phyloP scores from a whole-genome alignment of 2,113 vertebrate species.

The Alectura lathami region DNA sequence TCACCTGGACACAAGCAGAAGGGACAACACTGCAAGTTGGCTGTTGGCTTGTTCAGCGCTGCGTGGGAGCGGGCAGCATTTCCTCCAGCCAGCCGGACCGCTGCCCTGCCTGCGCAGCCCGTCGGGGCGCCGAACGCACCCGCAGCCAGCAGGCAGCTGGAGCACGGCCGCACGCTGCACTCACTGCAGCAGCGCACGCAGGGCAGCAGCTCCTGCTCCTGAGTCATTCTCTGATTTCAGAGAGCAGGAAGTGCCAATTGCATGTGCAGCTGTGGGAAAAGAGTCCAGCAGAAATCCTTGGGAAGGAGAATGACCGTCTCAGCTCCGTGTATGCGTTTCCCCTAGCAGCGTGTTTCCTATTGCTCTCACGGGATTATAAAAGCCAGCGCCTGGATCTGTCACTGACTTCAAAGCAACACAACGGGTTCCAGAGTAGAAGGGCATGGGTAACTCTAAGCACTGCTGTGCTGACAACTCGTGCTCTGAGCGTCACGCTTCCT shows the following conservation, averaged over 20 bases:
- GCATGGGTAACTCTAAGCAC: accelerated
- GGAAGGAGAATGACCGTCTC: neutral
- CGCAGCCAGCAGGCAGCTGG: neutral
- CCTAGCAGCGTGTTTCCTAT: neutral
- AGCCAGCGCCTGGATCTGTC: neutral
- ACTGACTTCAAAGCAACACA: neutral
- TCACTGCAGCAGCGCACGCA: too few relatives aligned
- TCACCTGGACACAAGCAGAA: constrained; percentile 80
- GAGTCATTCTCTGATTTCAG: neutral
- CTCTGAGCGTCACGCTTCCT: neutral
- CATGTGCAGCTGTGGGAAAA: neutral
- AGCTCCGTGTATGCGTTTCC: neutral
- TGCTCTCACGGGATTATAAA: neutral
- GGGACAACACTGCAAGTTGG: accelerated
- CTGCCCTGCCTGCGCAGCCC: neutral
- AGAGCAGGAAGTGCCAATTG: neutral
- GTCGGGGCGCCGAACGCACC: neutral
- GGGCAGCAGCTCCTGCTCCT: neutral
- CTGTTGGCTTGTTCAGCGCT: neutral
- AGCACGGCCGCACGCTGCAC: too few relatives aligned
- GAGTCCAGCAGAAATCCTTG: neutral
- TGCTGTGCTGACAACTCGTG: neutral
- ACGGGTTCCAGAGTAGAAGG: accelerated
- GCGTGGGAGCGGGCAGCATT: neutral
- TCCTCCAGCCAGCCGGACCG: neutral